Evolutionary conservation across 2,113 vertebrate genomes (phyloP), one percentile per base, ranked within the genome.

Genomic region (Hippopotamus amphibius): DNA sequence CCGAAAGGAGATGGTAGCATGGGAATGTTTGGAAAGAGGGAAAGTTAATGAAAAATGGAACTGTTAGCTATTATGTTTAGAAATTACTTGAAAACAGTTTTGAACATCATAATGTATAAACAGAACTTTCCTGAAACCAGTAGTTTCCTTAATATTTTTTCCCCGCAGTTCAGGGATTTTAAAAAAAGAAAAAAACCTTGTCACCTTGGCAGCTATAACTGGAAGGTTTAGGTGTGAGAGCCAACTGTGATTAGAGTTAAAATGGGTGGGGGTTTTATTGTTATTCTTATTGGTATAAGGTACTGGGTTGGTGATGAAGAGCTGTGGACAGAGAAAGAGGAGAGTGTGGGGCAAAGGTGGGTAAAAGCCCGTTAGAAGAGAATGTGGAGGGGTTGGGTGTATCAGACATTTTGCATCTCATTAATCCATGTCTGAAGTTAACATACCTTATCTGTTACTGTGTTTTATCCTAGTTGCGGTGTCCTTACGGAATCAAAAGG

Each of bases 401-500:
- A 13, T 48, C 55, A 66, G 46, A 61, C 11, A 2, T 55, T 93
- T 83, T 71, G 16, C 15, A 16, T 89, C 37, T 95, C 6, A 26
- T 94, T 80, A 50, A 57, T 11, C 33, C 6, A 6, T 66, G 14
- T 66, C 48, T 74, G 30, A 57, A 91, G 37, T 55, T 59, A 48
- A 93, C 74, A 13, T n/a, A 7, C 66, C 61, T 86, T 88, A 74
- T 55, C 86, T 85, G 65, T 33, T 98, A 10, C 53, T 95, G 1
- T 88, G 93, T 53, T 98, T 98, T 96, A 0, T 98, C 88, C 94
- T 93, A 99, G 99, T 99, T 37, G 99, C 99, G 0, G 99, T 99
- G 88, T 99, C 99, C 8, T 98, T 99, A 98, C 99, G 99, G 98
- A 99, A 99, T 98, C 99, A 99, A 98, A 99, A 99, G 97, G 99